Base-by-base conservation (phyloP, 2,113 vertebrate species). In the Butorides virescens region DNA sequence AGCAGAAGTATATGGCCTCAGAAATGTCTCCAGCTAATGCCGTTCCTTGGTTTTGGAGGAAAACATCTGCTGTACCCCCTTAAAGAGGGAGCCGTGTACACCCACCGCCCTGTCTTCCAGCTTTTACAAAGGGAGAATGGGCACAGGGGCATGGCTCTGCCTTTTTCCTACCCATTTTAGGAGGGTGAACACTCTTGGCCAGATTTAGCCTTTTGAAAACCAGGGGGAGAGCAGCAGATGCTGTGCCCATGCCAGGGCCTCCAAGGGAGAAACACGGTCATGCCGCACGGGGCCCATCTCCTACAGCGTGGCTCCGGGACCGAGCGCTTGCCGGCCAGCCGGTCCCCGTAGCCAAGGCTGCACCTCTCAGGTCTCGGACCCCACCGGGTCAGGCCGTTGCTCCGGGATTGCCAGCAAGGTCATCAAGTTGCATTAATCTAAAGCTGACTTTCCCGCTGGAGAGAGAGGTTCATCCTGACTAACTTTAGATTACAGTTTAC, bases 101-200 rank as follows among this genome's bases (percentile, higher is more conserved):
- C 36, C 67, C 44, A 46, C 25, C 47, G 27, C 52, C 36, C 37
- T 47, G 44, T 86, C 65, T 87, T 74, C 47, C 56, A 80, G 44
- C 47, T 86, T 67, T 75, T 89, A n/a, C 25, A 73, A 78, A n/a
- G 10, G 46, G 34, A 74, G 52, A 62, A 66, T 32, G 36, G 56
- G 44, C 81, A 59, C 20, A 72, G 18, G n/a, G 29, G 14, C 36
- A 88, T 2, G 19, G 56, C 79, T 89, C 91, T 94, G 91, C 61
- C 76, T 92, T 94, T 93, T 96, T 93, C 94, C 86, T 95, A 92
- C 62, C 88, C 92, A 86, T 96, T 95, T 97, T 96, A 93, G 95
- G 95, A 93, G 80, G 86, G 56, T 50, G 58, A 94, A 63, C 6
- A 32, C 76, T 93, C 67, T 93, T 79, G 80, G 70, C 70, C 34